A percentile compares a stretch with the other conserved stretches of the same genome.
These are phyloP conservation scores for Leucoptera coffeella DNA, from an alignment of 2,888 invertebrate species.

Conservation along the genomic window DNA sequence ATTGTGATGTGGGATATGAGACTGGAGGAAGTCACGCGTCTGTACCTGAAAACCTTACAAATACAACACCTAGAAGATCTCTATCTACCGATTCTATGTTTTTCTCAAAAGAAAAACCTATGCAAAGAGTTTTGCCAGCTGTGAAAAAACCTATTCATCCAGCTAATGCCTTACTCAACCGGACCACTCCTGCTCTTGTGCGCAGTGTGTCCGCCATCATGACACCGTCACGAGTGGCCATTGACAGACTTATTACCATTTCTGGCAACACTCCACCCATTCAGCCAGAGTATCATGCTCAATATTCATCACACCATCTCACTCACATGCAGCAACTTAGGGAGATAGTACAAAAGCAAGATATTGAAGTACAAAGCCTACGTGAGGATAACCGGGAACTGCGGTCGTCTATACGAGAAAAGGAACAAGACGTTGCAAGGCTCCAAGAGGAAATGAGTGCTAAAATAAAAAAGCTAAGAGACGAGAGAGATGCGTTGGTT, in stretches of 20 bases:
- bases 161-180: background rate
- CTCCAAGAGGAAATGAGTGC: constrained; percentile 20
- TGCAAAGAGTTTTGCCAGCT: constrained; percentile 36
- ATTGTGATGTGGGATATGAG: constrained; percentile 36
- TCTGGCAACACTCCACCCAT: constrained; percentile 32
- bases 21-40: constrained; percentile 32
- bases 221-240: constrained; percentile 28
- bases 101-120: constrained; percentile 25
- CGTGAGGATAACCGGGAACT: constrained; percentile 32
- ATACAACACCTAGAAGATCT: constrained; percentile 17
- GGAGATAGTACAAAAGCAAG: constrained; percentile 31
- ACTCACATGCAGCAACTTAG: constrained; percentile 27
- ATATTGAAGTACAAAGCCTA: constrained; percentile 26
- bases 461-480: constrained; percentile 25
- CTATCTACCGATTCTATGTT: constrained; percentile 18
- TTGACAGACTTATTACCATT: constrained; percentile 33
- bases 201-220: constrained; percentile 39
- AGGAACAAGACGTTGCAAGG: constrained; percentile 20
- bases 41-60: constrained; percentile 17
- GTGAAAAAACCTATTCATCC: constrained; percentile 12
- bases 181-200: constrained; percentile 23
- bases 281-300: constrained; percentile 11
- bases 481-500: constrained; percentile 20
- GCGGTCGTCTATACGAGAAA: constrained; percentile 23
- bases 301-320: constrained; percentile 16